Conservation (phyloP, 2,888 invertebrate genomes). For the Spodoptera littoralis region DNA sequence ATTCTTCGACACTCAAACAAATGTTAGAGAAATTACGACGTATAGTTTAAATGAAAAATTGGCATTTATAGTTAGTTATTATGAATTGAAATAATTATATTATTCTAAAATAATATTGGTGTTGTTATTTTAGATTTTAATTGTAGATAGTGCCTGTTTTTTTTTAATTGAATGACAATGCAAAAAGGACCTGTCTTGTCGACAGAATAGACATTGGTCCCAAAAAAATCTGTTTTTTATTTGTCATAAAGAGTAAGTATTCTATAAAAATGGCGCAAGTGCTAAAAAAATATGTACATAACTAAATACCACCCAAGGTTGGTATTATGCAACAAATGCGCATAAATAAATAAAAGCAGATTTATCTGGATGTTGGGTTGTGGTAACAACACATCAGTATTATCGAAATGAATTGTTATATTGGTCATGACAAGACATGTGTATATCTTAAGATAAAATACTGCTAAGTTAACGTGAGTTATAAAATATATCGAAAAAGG, state of each 20-base stretch:
- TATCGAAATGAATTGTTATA: neutral
- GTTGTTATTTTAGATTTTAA: conserved; percentile 76
- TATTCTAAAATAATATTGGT: conserved; percentile 87
- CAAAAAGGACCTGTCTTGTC: conserved; percentile 1
- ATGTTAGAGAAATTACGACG: conserved; percentile 82
- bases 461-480: neutral
- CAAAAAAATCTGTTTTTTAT: neutral
- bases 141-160: conserved; percentile 19
- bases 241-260: conserved; percentile 8
- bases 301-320: conserved; percentile 12
- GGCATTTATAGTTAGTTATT: conserved; percentile 89
- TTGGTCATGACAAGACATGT: neutral
- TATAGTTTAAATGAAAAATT: conserved; percentile 82
- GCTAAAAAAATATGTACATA: conserved; percentile 8
- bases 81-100: conserved; percentile 89
- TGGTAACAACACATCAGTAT: neutral
- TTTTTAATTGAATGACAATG: neutral
- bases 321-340: neutral
- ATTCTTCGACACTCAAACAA: conserved; percentile 71
- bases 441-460: neutral
- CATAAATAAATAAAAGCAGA: too few relatives aligned
- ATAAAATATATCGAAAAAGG: neutral
- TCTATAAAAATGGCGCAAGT: too few relatives aligned
- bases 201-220: neutral
- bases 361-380: neutral